Base-by-base conservation (phyloP, 2,888 invertebrate genomes). In the Exephanes ischioxanthus region DNA sequence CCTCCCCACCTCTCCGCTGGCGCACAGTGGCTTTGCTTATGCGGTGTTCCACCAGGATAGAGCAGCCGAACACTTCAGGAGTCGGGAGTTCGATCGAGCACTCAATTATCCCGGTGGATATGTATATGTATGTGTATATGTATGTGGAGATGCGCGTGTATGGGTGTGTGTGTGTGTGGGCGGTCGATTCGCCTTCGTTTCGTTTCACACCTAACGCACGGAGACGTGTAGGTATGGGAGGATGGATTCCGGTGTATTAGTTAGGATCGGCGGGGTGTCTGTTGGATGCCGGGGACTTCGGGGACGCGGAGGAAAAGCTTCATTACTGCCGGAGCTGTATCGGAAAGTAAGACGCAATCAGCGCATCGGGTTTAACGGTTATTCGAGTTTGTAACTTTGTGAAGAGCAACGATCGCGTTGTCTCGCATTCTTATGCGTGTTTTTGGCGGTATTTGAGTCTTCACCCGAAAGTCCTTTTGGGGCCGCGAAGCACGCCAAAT, bases 41-140 rank as follows among this genome's bases (percentile, higher is more conserved):
- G 66, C 41, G 51, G 63, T 67, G 7, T 41, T 33, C 33, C 83
- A 66, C 80, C 81, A 78, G 45, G 83, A 67, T 83, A 81, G 73
- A 51, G 83, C 87, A 80, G 85, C 86, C 84, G 86, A 88, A 87
- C 89, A 90, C 90, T 90, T 92, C 92, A 92, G 91, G 90, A 92
- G 88, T 92, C 92, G 92, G 88, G 88, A 90, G 90, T 91, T 91
- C 90, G 90, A 91, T 90, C 89, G 87, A 80, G 85, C 90, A 88
- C 91, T 92, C 92, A 92, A 92, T 92, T 91, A 89, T 89, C 26
- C 66, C 37, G 51, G 71, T 71, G 63, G 37, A 51, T 66, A n/a
- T n/a, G n/a, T n/a, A 33, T 33, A n/a, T 33, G 14, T 67, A 67
- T 45, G 19, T 6, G 37, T n/a, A 33, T 33, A n/a, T 33, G 14